Evolutionary conservation across 2,797 vertebrate genomes (phyloP), one percentile per base, ranked within the genome.

Genomic region (Coranthus polyacanthus): DNA sequence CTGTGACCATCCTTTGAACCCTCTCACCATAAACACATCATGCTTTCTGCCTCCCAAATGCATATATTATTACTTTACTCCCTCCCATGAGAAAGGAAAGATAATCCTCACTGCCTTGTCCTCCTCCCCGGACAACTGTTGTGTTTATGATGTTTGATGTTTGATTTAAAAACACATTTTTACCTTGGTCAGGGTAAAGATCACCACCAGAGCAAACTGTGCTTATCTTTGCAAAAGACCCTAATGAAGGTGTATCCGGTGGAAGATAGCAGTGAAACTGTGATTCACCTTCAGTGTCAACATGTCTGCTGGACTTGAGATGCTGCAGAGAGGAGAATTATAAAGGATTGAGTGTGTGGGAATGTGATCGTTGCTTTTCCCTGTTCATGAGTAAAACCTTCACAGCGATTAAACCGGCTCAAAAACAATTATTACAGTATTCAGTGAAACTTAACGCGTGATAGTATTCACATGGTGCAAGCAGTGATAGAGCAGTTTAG

Each of bases 401-500:
- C 58, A 72, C 38, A 59, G 68, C 16, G n/a, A 66, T 71, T 75
- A 52, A 73, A 74, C 29, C 16, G 4, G 13, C 54, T 73, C 32
- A 67, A 69, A 71, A 74, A 65, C 44, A 72, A 72, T 72, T 76
- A 61, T 63, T 39, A 63, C 71, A 69, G 51, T 43, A n/a, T 64
- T 73, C 67, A 45, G 50, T 43, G 49, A 47, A 75, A 70, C 49
- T 18, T 60, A 70, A 69, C 57, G 21, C 72, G 75, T 85, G 79
- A 79, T 65, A 51, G 12, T 61, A 29, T 79, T 75, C 79, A 69
- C 69, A 67, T 78, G 72, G 77, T 85, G 45, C 37, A 50, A 68
- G 50, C 49, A 43, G 59, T 32, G 44, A 58, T 32, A 8, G 63
- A 68, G 70, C n/a, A 20, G 45, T 51, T 53, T 29, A 15, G 22